phyloP scores from a whole-genome alignment of 1,140 invertebrate species.

The Ceratosolen fusciceps region DNA sequence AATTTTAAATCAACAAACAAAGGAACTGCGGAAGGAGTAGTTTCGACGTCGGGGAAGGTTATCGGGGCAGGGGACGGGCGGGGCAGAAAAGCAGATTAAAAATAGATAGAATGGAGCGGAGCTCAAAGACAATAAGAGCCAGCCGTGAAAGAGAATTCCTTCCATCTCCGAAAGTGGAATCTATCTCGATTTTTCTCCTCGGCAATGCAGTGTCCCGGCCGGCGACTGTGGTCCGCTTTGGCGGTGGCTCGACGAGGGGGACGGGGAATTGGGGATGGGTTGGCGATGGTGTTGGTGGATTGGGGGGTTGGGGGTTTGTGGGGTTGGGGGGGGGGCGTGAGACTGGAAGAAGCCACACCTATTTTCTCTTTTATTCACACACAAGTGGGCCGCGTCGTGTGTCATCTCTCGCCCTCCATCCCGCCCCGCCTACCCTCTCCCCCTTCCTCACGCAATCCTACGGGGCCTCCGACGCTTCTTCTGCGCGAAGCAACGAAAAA shows the following conservation, averaged over 20 bases:
- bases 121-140: slow-evolving; percentile 36
- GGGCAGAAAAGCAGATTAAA: slow-evolving; percentile 36
- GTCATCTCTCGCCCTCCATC: background rate
- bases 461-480: no score
- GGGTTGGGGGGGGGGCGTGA: no score
- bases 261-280: no score
- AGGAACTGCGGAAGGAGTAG: no score
- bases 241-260: no score
- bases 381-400: background rate
- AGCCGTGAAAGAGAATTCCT: slow-evolving; percentile 5
- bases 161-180: slow-evolving; percentile 47
- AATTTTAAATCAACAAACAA: no score
- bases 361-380: slow-evolving; percentile 28
- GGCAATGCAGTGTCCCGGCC: slow-evolving; percentile 34
- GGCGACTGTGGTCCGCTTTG: no score
- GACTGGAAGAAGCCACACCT: slow-evolving; percentile 18
- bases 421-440: background rate
- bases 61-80: no score
- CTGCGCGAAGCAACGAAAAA: background rate
- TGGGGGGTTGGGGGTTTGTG: no score
- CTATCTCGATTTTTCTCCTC: slow-evolving; percentile 37
- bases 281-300: no score
- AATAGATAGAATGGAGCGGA: slow-evolving; percentile 4
- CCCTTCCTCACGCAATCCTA: background rate
- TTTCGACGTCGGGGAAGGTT: no score